Conservation (phyloP, 2,797 vertebrate species). For the Paguma larvata region DNA sequence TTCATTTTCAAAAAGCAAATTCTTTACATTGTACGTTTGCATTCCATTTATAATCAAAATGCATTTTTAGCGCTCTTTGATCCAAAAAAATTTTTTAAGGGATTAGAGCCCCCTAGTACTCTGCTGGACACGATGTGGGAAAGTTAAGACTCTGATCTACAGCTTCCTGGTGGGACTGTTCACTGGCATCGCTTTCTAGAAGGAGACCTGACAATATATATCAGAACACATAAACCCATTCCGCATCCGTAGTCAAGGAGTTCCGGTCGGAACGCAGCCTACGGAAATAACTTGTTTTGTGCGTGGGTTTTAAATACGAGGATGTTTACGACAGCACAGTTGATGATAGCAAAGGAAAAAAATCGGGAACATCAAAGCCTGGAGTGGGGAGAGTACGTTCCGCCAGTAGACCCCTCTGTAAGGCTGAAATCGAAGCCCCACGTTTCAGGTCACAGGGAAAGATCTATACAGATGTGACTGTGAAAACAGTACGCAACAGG, state of each 20-base stretch:
- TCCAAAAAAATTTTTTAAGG: not conserved
- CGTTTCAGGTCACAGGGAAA: not conserved
- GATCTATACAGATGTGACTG: too few species aligned
- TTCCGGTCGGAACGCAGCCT: not conserved
- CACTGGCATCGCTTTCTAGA: not conserved
- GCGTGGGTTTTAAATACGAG: not conserved
- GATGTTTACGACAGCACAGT: not conserved
- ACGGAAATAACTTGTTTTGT: constrained; percentile 36
- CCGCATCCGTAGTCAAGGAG: not conserved
- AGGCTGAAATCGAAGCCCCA: not conserved
- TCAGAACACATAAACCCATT: not conserved
- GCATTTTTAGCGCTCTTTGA: not conserved
- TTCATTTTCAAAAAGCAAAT: constrained; percentile 2
- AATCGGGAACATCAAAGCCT: not conserved
- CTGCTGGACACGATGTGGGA: not conserved
- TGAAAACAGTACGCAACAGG: too few species aligned
- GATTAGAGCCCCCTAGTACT: not conserved
- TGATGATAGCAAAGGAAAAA: not conserved
- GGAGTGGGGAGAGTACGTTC: not conserved
- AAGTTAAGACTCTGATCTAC: not conserved
- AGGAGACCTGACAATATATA: not conserved
- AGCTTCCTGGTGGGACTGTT: not conserved
- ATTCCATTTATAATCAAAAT: not conserved
- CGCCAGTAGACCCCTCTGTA: not conserved
- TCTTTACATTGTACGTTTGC: not conserved